Base-by-base conservation (phyloP, 2,888 invertebrate species). In the Polydesmus complanatus region DNA sequence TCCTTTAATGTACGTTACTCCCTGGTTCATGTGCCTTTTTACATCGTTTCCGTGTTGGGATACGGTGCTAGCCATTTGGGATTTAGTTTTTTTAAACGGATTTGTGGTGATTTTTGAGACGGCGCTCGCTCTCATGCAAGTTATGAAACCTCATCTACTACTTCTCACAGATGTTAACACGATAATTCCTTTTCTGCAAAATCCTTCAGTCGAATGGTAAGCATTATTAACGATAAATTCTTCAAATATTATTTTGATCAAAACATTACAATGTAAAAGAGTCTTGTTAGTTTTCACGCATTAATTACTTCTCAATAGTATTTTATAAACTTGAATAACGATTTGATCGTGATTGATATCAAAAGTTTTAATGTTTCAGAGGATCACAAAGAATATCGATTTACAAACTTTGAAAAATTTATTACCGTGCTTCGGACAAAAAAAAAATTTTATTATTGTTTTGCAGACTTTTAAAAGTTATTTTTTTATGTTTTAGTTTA, bases 41-140 rank as follows among this genome's bases (percentile, higher is more conserved):
- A 62, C 62, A 2, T 62, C 57, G n/a, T 54, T 62, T 14, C 62
- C 62, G 3, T 57, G 61, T 27, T 62, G 62, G 62, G 61, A 62
- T 53, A 49, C 52, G 3, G 61, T 62, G 14, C 49, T 62, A 19
- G 26, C 55, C 21, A 62, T 62, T 23, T 62, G 62, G 62, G 62
- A 62, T 54, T 23, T 62, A 2, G 19, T 62, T 18, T 19, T 62
- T 21, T 50, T 62, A 18, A 54, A 61, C 47, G 62, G 62, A 26
- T 25, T 48, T 11, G 22, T 26, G 1, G 54, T 60, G 1, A 60
- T 62, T 27, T 62, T 62, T 27, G 25, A 52, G 22, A 58, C 37
- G 3, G 49, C 54, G n/a, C 27, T 62, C 3, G 55, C 59, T 52
- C 27, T 62, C 21, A 59, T 62, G 59, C 25, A 55, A 11, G 22